Percentiles rank a stretch among this genome's conserved stretches.
These are phyloP conservation scores for Elgaria multicarinata DNA, from an alignment of 2,113 vertebrate genomes.

Conservation along the genomic window DNA sequence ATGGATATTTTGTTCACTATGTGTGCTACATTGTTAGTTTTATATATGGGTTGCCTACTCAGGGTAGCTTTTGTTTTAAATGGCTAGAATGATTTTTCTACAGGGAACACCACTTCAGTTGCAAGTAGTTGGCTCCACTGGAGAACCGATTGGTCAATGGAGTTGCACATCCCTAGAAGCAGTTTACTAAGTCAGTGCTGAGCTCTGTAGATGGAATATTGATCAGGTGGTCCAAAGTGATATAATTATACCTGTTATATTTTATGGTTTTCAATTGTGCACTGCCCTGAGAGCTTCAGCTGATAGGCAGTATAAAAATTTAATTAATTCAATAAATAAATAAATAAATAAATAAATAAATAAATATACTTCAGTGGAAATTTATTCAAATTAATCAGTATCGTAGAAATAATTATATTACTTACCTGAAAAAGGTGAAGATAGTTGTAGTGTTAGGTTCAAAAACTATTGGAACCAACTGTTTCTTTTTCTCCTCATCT, in stretches of 20 bases:
- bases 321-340: too few relatives aligned
- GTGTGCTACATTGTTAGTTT: too few relatives aligned
- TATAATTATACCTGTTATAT: too few relatives aligned
- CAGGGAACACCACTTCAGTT: not conserved
- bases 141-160: not conserved
- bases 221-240: too few relatives aligned
- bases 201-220: not conserved
- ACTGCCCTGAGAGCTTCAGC: too few relatives aligned
- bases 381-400: not conserved
- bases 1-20: too few relatives aligned
- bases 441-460: not conserved
- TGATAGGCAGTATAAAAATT: too few relatives aligned
- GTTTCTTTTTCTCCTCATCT: not conserved
- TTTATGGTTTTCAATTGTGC: too few relatives aligned
- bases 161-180: not conserved
- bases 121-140: not conserved
- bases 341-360: too few relatives aligned
- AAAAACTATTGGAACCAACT: not conserved
- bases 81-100: not conserved
- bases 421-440: not conserved
- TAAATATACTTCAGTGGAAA: not conserved
- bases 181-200: not conserved
- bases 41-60: too few relatives aligned
- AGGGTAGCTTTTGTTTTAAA: not conserved
- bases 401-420: not conserved